phyloP scores from a whole-genome alignment of 2,113 vertebrate genomes.

The Willisornis vidua region DNA sequence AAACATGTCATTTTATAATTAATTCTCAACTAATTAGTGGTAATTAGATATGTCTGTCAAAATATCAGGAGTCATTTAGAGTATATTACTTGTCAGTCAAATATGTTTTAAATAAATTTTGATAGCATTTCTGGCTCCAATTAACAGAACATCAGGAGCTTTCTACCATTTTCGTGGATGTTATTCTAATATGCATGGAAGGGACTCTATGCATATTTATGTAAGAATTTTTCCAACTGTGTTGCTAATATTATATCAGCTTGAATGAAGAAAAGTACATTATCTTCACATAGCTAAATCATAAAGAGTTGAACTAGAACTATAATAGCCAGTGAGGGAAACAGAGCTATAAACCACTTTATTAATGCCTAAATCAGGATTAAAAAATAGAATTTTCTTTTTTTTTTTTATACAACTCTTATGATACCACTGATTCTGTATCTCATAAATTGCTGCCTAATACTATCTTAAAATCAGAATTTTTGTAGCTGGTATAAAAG shows the following conservation, averaged over 20 bases:
- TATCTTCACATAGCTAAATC: neutral
- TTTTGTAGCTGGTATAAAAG: neutral
- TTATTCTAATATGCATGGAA: neutral
- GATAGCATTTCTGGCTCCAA: neutral
- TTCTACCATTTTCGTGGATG: neutral
- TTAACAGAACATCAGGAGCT: constrained; percentile 8
- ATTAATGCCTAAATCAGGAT: neutral
- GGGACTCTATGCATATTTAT: neutral
- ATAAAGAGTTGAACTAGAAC: neutral
- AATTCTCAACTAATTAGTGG: constrained; percentile 38
- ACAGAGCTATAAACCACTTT: neutral
- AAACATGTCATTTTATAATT: constrained; percentile 20
- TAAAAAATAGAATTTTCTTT: neutral
- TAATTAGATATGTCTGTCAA: constrained; percentile 40
- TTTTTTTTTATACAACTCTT: neutral
- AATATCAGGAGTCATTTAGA: constrained; percentile 3
- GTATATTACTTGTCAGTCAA: constrained; percentile 12
- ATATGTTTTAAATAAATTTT: constrained; percentile 9
- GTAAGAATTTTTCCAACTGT: neutral
- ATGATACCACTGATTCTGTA: neutral
- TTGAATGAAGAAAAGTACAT: neutral
- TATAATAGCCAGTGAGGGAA: neutral
- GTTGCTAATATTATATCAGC: neutral
- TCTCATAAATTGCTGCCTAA: neutral
- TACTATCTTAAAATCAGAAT: neutral